Percentiles rank a stretch among this genome's conserved stretches.
These are phyloP conservation scores for Cistogaster globosa DNA, from an alignment of 2,888 invertebrate genomes.

Conservation along the genomic window DNA sequence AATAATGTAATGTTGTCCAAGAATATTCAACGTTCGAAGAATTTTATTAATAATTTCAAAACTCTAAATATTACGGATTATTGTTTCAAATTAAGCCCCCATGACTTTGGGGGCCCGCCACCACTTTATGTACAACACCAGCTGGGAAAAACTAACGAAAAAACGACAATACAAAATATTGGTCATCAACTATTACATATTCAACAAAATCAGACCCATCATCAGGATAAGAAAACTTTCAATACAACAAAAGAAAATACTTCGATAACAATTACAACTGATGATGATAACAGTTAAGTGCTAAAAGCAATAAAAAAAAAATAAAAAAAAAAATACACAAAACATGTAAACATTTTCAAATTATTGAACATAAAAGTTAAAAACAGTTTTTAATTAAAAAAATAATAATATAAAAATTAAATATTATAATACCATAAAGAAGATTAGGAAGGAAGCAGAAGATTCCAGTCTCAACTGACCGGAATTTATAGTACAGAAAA, in stretches of 20 bases:
- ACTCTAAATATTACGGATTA: constrained; percentile 73
- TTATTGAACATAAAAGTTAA: constrained; percentile 58
- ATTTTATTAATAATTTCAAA: constrained; percentile 74
- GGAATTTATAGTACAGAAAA: constrained; percentile 6
- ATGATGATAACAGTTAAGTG: constrained; percentile 78
- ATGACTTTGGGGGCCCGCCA: constrained; percentile 83
- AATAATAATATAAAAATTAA: constrained; percentile 14
- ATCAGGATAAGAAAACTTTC: constrained; percentile 1
- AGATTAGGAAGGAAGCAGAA: constrained; percentile 6
- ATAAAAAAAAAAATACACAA: not conserved
- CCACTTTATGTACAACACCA: constrained; percentile 68
- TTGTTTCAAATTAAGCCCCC: constrained; percentile 82
- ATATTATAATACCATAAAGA: constrained; percentile 29
- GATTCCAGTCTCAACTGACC: constrained; percentile 1
- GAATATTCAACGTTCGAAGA: constrained; percentile 62
- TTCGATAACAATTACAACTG: constrained; percentile 57
- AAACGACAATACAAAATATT: constrained; percentile 48
- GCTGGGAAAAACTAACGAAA: constrained; percentile 42
- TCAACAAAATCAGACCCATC: constrained; percentile 17
- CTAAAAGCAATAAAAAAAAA: constrained; percentile 17
- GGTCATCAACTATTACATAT: constrained; percentile 6
- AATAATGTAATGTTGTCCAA: constrained; percentile 81
- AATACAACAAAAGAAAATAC: constrained; percentile 9
- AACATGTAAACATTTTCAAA: constrained; percentile 51
- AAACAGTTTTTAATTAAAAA: constrained; percentile 46